Evolutionary conservation across 2,113 vertebrate genomes (phyloP), one percentile per base, ranked within the genome.

Genomic region (Atractosteus spatula): DNA sequence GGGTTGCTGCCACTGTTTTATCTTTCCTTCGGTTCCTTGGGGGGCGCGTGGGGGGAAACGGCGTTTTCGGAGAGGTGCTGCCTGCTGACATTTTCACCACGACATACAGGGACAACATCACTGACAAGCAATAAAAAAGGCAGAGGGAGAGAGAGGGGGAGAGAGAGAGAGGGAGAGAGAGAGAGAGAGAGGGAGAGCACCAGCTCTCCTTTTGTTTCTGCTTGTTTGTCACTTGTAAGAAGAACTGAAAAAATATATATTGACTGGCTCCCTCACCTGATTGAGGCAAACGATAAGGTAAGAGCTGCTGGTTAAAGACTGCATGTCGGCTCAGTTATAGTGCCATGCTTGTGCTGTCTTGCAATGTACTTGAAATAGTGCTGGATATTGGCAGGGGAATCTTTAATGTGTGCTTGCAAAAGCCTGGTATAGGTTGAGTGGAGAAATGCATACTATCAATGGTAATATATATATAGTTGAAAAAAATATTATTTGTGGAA

Each of bases 271-370:
- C 29, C 29, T 29, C 29, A 63, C 62, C 62, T 62, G 74, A 76
- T 75, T 75, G 75, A 85, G 77, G 76, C 88, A 81, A 80, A 91
- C 90, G 89, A 89, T 29, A 82, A 91, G 90, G 91, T 92, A 92
- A 88, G 91, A 76, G n/a, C 69, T 71, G 57, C 63, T 55, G 67
- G 68, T 74, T 55, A 62, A 41, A 29, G 70, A 75, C 61, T 74
- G 66, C 16, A 12, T 42, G 43, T 5, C 62, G 43, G 51, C 59
- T 44, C 14, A n/a, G 3, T 44, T 42, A 64, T 66, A 14, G 54
- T 47, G 56, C 47, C 12, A 57, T 7, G 45, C 17, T 29, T 41
- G 13, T 10, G 29, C 29, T 72, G 42, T 67, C 44, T 47, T 41
- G 8, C n/a, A 11, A 57, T 54, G 4, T 62, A 42, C 17, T 62